Evolutionary conservation across 2,113 vertebrate genomes (phyloP).

Genomic region (western clawed frog (Xenopus tropicalis)): UCB_Xtro_10.0 CM004448.2:90772001-90772500

Average conservation of each 20-base stretch:
- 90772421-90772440: too few relatives aligned
- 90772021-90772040: conserved; percentile 63
- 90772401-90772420: too few relatives aligned
- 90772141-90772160: conserved; percentile 67
- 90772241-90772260: conserved; percentile 75
- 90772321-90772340: conserved; percentile 66
- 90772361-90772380: background rate
- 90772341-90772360: conserved; percentile 69
- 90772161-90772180: conserved; percentile 65
- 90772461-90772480: too few relatives aligned
- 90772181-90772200: conserved; percentile 49
- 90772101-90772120: conserved; percentile 85
- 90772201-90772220: conserved; percentile 67
- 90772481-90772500: too few relatives aligned
- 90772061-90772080: conserved; percentile 63
- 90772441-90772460: too few relatives aligned
- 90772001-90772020: conserved; percentile 75
- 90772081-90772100: conserved; percentile 56
- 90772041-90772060: conserved; percentile 81
- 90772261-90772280: conserved; percentile 85
- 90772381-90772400: too few relatives aligned
- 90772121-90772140: conserved; percentile 64
- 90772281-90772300: conserved; percentile 65
- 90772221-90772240: conserved; percentile 56
- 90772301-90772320: conserved; percentile 82